phyloP scores from a whole-genome alignment of 2,113 vertebrate genomes.

The Athene noctua region DNA sequence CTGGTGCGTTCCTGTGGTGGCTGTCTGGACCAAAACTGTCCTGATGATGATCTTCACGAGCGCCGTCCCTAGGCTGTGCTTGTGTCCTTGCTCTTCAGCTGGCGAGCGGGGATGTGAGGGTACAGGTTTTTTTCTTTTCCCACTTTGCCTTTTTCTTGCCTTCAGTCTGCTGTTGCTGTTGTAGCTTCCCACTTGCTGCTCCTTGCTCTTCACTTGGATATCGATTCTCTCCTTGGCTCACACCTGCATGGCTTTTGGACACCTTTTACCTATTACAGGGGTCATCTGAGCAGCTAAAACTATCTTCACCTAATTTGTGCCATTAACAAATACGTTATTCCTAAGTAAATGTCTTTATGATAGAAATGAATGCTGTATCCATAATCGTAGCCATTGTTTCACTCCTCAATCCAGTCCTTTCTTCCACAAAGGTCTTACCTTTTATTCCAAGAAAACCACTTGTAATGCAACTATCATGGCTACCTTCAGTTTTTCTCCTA shows the following conservation, averaged over 20 bases:
- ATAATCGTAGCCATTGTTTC: not conserved
- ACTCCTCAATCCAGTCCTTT: not conserved
- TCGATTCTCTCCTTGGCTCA: accelerated
- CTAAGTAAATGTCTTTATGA: not conserved
- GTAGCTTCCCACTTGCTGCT: not conserved
- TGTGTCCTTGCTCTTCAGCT: no score
- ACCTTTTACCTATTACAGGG: not conserved
- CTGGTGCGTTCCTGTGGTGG: accelerated
- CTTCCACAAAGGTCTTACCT: not conserved
- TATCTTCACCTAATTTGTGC: not conserved
- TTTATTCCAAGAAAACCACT: not conserved
- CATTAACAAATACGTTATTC: not conserved
- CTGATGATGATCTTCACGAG: accelerated
- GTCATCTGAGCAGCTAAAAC: not conserved
- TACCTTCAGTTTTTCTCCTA: not conserved
- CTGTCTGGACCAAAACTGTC: accelerated
- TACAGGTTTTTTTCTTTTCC: not conserved
- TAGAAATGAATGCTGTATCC: not conserved
- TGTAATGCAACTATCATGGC: not conserved
- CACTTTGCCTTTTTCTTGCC: no score
- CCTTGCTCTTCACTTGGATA: not conserved
- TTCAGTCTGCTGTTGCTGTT: accelerated
- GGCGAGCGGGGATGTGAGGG: accelerated
- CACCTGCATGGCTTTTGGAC: not conserved
- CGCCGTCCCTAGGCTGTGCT: accelerated